Evolutionary conservation across 2,888 invertebrate genomes (phyloP).

Genomic region (Limenitis camilla): DNA sequence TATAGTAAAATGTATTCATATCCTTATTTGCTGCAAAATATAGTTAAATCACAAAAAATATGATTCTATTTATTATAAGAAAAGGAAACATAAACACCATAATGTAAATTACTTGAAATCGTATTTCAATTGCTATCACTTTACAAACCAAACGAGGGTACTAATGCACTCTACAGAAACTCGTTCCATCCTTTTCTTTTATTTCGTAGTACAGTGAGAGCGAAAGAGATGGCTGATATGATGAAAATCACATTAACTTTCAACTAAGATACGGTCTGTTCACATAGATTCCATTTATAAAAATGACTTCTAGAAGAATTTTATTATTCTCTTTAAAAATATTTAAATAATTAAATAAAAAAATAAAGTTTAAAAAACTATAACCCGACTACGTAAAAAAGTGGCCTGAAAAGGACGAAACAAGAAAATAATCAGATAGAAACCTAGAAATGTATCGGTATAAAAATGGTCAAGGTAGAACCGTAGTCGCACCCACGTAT

Average conservation of each 20-base stretch:
- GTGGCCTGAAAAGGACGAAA: too few relatives aligned
- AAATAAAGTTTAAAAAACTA: too few relatives aligned
- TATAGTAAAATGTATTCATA: too few relatives aligned
- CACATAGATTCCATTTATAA: constrained; percentile 18
- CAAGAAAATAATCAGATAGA: too few relatives aligned
- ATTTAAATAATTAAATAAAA: too few relatives aligned
- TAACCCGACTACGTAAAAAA: too few relatives aligned
- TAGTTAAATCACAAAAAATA: background rate
- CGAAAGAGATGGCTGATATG: background rate
- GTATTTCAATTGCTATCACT: constrained; percentile 13
- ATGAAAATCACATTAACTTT: constrained; percentile 13
- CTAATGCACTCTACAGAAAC: constrained; percentile 9
- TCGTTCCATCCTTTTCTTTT: constrained; percentile 2
- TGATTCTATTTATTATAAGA: background rate
- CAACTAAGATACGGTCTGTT: constrained; percentile 15
- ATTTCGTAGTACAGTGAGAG: background rate
- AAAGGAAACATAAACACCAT: background rate
- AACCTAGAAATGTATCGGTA: too few relatives aligned
- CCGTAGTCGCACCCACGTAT: too few relatives aligned
- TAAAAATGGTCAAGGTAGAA: too few relatives aligned
- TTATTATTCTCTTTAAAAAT: too few relatives aligned
- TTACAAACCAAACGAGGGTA: constrained; percentile 8
- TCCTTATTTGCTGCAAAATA: too few relatives aligned
- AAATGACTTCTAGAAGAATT: too few relatives aligned
- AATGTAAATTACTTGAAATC: constrained; percentile 12